phyloP scores from a whole-genome alignment of 1,140 invertebrate species.

The Drosophila parvula region DNA sequence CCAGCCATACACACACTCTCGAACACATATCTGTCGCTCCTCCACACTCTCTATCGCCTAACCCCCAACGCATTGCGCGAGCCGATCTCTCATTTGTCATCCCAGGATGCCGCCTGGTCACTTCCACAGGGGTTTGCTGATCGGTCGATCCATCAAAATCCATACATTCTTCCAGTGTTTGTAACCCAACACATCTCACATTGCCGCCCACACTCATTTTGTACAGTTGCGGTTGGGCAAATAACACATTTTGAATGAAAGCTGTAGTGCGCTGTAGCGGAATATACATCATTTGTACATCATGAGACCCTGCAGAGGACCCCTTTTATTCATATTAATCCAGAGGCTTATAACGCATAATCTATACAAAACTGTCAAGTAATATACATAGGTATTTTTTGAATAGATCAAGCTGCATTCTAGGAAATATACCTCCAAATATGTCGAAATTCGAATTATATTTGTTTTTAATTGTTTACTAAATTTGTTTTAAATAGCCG shows the following conservation, averaged over 20 bases:
- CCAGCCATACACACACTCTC: neutral
- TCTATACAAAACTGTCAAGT: too few species aligned
- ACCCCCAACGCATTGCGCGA: slow-evolving; percentile 31
- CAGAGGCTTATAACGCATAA: neutral
- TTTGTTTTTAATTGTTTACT: too few species aligned
- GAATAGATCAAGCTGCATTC: too few species aligned
- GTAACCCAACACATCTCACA: slow-evolving; percentile 14
- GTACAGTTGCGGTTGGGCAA: slow-evolving; percentile 22
- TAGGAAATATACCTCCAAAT: too few species aligned
- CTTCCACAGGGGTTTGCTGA: neutral
- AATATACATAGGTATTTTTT: too few species aligned
- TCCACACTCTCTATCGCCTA: slow-evolving; percentile 19
- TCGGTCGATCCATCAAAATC: slow-evolving; percentile 15
- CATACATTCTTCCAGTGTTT: slow-evolving; percentile 28
- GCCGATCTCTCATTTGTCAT: slow-evolving; percentile 27
- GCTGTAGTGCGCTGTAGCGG: slow-evolving; percentile 7
- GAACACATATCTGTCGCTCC: slow-evolving; percentile 35
- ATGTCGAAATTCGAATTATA: too few species aligned
- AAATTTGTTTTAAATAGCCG: too few species aligned
- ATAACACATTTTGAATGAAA: neutral
- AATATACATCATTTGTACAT: neutral
- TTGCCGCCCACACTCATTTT: slow-evolving; percentile 4
- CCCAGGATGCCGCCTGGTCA: slow-evolving; percentile 15
- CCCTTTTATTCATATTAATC: neutral
- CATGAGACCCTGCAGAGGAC: neutral